Base-by-base conservation (phyloP, 2,888 invertebrate genomes). In the Periphyllus acericola region DNA sequence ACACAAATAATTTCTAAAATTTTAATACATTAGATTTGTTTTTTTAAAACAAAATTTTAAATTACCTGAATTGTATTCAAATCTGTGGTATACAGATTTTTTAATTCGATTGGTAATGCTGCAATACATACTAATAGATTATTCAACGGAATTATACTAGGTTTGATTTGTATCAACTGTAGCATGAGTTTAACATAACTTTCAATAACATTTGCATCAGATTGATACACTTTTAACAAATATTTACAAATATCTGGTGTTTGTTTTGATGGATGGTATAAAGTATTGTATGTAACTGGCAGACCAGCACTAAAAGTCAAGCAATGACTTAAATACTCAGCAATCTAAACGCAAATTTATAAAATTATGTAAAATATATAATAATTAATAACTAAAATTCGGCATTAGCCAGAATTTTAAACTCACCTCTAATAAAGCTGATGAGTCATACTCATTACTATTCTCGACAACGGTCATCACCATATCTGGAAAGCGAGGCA, bases 51-150 rank as follows among this genome's bases (percentile, higher is more conserved):
- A 21, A 29, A 55, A 32, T 71, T 14, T 34, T 21, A 29, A 84
- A 32, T 32, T 80, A 87, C 86, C 32, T 81, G 86, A 80, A 87
- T 81, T 60, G 60, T 87, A 9, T 93, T 93, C 25, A 95, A 91
- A 32, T 95, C 93, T 60, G 92, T 93, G 3, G 93, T 92, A 91
- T 96, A 94, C 89, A 94, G 93, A 60, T 93, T 91, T 0, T 95
- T 93, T 90, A 97, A 93, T 88, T 94, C 92, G 36, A 94, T 93
- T 0, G 97, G 95, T 19, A 96, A 94, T 89, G 96, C 96, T 72
- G 97, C 97, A n/a, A 97, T 93, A 36, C 97, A 93, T 92, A 98
- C 97, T 90, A 96, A 92, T 91, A 98, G 93, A 90, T 96, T 96
- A 87, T 95, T 94, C 83, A 97, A 91, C 0, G 95, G 92, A 92